These are phyloP conservation scores for Drosophila mayaguana DNA, from an alignment of 2,888 invertebrate species.

Conservation along the genomic window DNA sequence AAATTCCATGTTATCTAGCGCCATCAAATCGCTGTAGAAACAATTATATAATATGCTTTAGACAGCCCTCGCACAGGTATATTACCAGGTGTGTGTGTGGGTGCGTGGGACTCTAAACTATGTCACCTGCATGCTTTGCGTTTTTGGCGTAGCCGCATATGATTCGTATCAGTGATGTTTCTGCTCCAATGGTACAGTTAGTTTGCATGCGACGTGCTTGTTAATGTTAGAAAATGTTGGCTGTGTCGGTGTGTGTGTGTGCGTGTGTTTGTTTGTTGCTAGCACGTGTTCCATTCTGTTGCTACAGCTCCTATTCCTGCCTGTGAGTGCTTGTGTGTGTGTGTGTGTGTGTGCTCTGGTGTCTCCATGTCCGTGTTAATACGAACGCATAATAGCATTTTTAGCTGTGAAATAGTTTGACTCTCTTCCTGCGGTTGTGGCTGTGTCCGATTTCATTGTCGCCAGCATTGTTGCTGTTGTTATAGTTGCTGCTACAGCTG, in stretches of 20 bases:
- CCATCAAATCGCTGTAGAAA: background rate
- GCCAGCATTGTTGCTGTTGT: conserved; percentile 18
- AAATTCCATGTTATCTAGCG: background rate
- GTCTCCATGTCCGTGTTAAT: conserved; percentile 68
- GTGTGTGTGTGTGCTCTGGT: conserved; percentile 12
- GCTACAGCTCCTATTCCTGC: background rate
- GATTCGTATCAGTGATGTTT: conserved; percentile 81
- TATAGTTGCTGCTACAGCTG: background rate
- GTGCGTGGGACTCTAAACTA: conserved; percentile 18
- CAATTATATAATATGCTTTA: background rate
- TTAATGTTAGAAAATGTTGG: conserved; percentile 58
- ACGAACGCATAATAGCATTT: conserved; percentile 80
- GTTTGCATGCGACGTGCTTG: conserved; percentile 80
- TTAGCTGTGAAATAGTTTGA: conserved; percentile 74
- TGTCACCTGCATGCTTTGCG: conserved; percentile 47
- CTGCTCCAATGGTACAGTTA: conserved; percentile 78
- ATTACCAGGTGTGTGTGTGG: background rate
- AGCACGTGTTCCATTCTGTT: conserved; percentile 33
- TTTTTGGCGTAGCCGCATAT: conserved; percentile 71
- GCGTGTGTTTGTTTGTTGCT: conserved; percentile 12
- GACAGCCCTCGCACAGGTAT: conserved; percentile 41
- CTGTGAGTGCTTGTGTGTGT: background rate
- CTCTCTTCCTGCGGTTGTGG: conserved; percentile 14
- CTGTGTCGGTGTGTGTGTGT: background rate
- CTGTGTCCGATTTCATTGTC: conserved; percentile 35